Conservation (phyloP, 2,888 invertebrate species). For the Meandrusa payeni region DNA sequence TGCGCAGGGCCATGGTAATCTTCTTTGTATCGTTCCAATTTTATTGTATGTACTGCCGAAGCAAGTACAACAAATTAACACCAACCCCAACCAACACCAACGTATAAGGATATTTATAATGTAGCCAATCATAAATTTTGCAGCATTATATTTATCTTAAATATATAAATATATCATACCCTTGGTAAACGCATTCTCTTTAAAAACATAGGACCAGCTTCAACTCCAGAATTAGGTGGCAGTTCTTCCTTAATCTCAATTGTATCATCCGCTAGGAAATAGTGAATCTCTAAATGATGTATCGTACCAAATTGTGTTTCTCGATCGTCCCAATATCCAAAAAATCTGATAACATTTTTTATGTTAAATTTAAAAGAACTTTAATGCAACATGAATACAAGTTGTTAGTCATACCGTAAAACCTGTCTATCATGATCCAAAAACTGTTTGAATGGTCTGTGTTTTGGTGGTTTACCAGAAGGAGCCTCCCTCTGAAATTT, state of each 20-base stretch:
- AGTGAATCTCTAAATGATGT: constrained; percentile 89
- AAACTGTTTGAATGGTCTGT: constrained; percentile 88
- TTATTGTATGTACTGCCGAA: too few species aligned
- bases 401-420: constrained; percentile 49
- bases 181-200: constrained; percentile 86
- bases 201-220: constrained; percentile 86
- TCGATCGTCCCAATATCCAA: constrained; percentile 21
- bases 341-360: too few species aligned
- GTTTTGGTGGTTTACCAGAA: constrained; percentile 57
- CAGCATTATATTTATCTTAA: too few species aligned
- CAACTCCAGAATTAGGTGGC: constrained; percentile 55
- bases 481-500: constrained; percentile 65
- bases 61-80: too few species aligned
- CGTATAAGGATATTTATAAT: too few species aligned
- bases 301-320: constrained; percentile 88
- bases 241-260: constrained; percentile 83
- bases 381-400: too few species aligned
- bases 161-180: constrained; percentile 12
- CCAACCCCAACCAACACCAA: too few species aligned
- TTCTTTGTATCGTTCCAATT: too few species aligned
- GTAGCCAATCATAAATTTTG: too few species aligned
- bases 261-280: constrained; percentile 93
- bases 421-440: constrained; percentile 89
- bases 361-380: too few species aligned
- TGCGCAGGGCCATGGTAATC: too few species aligned